Evolutionary conservation across 2,888 invertebrate species (phyloP), one percentile per base, ranked within the genome.

Genomic region (Trichopria drosophilae): DNA sequence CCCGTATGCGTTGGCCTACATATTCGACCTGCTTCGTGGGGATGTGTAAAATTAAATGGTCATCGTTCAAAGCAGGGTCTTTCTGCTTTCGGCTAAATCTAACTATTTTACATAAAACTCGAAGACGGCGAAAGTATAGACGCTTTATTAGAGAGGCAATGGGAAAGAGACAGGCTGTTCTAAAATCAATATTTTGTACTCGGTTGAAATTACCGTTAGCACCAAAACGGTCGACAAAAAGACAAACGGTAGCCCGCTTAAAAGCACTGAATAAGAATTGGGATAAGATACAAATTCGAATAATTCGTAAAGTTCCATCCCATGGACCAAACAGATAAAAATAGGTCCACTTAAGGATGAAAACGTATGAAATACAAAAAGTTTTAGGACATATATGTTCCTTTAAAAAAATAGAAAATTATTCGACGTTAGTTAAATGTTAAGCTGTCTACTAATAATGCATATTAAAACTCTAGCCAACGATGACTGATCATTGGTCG

Each of bases 241-340:
- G 29, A 49, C 41, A 20, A 31, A 53, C 48, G 48, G 41, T 53
- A 53, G n/a, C n/a, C n/a, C n/a, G n/a, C n/a, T n/a, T n/a, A n/a
- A n/a, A n/a, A n/a, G n/a, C n/a, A n/a, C n/a, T n/a, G n/a, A n/a
- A n/a, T n/a, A n/a, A n/a, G n/a, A n/a, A n/a, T n/a, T n/a, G n/a
- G n/a, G n/a, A n/a, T n/a, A n/a, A n/a, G n/a, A n/a, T n/a, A n/a
- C n/a, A n/a, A n/a, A n/a, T n/a, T n/a, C n/a, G n/a, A n/a, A n/a
- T n/a, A n/a, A n/a, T n/a, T n/a, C n/a, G n/a, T n/a, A n/a, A n/a
- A n/a, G n/a, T n/a, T n/a, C n/a, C n/a, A n/a, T n/a, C n/a, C n/a
- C n/a, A n/a, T n/a, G n/a, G n/a, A n/a, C n/a, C n/a, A n/a, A n/a
- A n/a, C n/a, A n/a, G n/a, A n/a, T n/a, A n/a, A n/a, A n/a, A n/a